These are phyloP conservation scores for Spisula subtruncata DNA, from an alignment of 2,888 invertebrate species.

Conservation along the genomic window DNA sequence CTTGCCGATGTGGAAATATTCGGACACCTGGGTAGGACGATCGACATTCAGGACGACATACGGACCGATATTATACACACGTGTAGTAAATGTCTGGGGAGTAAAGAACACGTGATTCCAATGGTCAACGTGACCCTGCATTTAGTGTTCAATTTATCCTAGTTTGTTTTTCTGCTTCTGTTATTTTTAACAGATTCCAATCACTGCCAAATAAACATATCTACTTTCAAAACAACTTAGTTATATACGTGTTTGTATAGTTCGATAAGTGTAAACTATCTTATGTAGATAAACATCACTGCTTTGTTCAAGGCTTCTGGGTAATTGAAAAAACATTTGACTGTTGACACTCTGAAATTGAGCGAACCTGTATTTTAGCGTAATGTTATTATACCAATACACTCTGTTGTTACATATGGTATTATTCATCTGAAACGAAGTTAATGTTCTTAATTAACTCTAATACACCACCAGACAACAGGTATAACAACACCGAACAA, in stretches of 20 bases:
- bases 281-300: neutral
- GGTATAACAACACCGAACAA: neutral
- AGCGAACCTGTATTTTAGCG: neutral
- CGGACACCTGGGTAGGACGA: too few species aligned
- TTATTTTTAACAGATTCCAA: neutral
- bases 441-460: neutral
- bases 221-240: neutral
- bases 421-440: neutral
- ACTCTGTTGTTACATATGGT: neutral
- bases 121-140: too few species aligned
- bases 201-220: neutral
- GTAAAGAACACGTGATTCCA: neutral
- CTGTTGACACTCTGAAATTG: neutral
- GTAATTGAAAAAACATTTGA: neutral
- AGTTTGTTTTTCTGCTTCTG: neutral
- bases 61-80: too few species aligned
- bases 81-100: too few species aligned
- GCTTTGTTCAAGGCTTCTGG: neutral
- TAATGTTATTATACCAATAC: neutral
- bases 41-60: neutral
- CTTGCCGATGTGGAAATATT: too few species aligned
- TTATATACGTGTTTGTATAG: neutral
- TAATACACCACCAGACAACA: slow-evolving; percentile 6
- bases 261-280: neutral
- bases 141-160: too few species aligned